A percentile compares a stretch with the other conserved stretches of the same genome.
phyloP scores from a whole-genome alignment of 1,140 invertebrate species.

The Muscidifurax raptorellus region DNA sequence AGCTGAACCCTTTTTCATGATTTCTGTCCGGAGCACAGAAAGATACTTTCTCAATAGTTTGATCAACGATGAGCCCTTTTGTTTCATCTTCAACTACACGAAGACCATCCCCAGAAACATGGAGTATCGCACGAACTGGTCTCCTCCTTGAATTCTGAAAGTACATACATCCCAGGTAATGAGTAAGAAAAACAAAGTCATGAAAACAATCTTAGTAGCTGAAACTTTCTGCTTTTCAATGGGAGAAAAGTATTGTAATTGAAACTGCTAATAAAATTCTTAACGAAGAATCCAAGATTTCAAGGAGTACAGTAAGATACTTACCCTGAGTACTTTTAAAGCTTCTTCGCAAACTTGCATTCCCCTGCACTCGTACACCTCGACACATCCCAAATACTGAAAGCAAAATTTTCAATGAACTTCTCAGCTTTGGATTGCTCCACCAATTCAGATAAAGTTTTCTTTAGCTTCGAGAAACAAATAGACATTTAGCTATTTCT shows the following conservation, averaged over 20 bases:
- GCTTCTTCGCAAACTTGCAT: slow-evolving; percentile 99
- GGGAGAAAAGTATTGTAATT: not conserved
- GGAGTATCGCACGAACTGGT: slow-evolving; percentile 92
- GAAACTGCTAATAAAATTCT: not conserved
- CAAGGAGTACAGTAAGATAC: slow-evolving; percentile 60
- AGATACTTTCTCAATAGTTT: slow-evolving; percentile 99
- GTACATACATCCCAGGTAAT: slow-evolving; percentile 52
- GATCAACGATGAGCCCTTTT: slow-evolving; percentile 98
- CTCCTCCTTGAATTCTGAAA: slow-evolving; percentile 90
- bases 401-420: slow-evolving; percentile 64
- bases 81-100: slow-evolving; percentile 99
- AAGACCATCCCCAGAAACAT: slow-evolving; percentile 97
- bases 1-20: slow-evolving; percentile 98
- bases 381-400: slow-evolving; percentile 97
- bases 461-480: not conserved
- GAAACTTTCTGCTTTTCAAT: not conserved
- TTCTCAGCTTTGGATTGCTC: slow-evolving; percentile 16
- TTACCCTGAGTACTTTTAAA: slow-evolving; percentile 92
- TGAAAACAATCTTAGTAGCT: not conserved
- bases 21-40: slow-evolving; percentile 99
- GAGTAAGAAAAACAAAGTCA: not conserved
- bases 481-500: not conserved
- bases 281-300: not conserved
- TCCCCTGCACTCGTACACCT: slow-evolving; percentile 98
- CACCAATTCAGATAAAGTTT: slow-evolving; percentile 7